These are phyloP conservation scores for Dufourea novaeangliae DNA, from an alignment of 1,140 invertebrate species.

Conservation along the genomic window DNA sequence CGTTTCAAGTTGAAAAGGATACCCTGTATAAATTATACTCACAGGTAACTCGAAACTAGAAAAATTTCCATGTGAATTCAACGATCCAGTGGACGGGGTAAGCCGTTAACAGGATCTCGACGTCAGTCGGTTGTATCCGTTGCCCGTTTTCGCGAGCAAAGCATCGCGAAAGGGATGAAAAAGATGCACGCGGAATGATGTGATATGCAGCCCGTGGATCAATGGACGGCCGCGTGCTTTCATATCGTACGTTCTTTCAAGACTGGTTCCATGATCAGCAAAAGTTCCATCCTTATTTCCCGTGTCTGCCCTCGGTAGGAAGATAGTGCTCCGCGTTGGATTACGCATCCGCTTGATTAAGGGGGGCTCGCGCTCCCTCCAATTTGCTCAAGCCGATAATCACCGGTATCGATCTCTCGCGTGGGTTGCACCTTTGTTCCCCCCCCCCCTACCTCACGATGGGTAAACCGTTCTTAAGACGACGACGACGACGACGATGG, in stretches of 20 bases:
- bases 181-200: background rate
- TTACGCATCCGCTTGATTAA: conserved; percentile 48
- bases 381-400: conserved; percentile 51
- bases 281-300: background rate
- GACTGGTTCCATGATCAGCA: conserved; percentile 13
- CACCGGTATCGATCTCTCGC: conserved; percentile 44
- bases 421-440: conserved; percentile 33
- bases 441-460: background rate
- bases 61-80: no score
- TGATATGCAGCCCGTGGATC: conserved; percentile 1
- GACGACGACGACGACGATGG: no score
- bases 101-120: no score
- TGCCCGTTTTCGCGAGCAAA: background rate
- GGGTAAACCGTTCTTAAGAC: conserved; percentile 13
- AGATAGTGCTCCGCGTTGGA: conserved; percentile 11
- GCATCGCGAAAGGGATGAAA: no score
- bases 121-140: no score
- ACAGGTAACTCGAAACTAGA: no score
- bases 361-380: conserved; percentile 17
- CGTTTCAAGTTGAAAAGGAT: no score
- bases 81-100: no score
- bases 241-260: conserved; percentile 12
- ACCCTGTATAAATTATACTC: no score
- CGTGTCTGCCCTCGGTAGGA: background rate
- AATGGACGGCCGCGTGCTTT: conserved; percentile 16